Evolutionary conservation across 2,797 vertebrate species (phyloP).

Genomic region (Brachymystax lenok): DNA sequence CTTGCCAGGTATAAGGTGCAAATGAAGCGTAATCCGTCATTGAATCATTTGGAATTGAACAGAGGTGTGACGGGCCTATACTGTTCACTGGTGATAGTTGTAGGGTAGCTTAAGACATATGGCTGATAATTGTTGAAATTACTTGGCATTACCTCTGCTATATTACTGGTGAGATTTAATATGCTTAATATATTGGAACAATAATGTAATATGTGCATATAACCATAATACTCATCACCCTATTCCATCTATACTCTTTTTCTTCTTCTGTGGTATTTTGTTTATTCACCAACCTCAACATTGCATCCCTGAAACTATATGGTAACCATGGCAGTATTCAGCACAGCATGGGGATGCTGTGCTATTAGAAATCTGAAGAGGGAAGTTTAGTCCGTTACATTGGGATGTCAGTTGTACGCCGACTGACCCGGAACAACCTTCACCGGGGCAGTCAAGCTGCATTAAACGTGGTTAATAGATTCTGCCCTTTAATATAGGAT

Average conservation of each 20-base stretch:
- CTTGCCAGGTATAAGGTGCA: slow-evolving; percentile 51
- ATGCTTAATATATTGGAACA: neutral
- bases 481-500: neutral
- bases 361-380: neutral
- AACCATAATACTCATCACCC: slow-evolving; percentile 47
- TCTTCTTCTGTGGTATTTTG: neutral
- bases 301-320: neutral
- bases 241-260: slow-evolving; percentile 23
- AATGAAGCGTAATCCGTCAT: slow-evolving; percentile 70
- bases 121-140: neutral
- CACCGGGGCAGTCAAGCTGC: slow-evolving; percentile 14
- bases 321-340: neutral
- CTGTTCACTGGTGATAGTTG: slow-evolving; percentile 36
- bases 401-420: neutral
- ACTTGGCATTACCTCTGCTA: neutral
- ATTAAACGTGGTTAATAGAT: slow-evolving; percentile 17
- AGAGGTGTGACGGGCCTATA: slow-evolving; percentile 43
- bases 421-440: slow-evolving; percentile 16
- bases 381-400: neutral
- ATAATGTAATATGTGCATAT: too few relatives aligned
- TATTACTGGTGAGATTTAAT: neutral
- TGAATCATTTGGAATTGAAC: slow-evolving; percentile 57
- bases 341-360: neutral
- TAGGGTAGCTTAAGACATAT: slow-evolving; percentile 8
- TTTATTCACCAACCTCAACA: neutral